phyloP scores from a whole-genome alignment of 1,140 invertebrate genomes.

The Dufourea novaeangliae region DNA sequence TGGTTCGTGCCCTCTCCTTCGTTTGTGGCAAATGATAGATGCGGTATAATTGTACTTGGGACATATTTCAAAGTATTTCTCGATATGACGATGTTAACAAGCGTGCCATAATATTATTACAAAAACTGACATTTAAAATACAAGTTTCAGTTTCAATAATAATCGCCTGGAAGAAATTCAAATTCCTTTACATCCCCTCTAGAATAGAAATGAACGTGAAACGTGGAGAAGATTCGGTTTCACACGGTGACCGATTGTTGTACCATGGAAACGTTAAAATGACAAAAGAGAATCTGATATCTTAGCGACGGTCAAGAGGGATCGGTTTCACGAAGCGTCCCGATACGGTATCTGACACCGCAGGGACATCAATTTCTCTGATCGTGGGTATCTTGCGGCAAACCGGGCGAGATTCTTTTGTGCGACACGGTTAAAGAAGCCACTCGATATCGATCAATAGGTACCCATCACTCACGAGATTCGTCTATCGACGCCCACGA shows the following conservation, averaged over 20 bases:
- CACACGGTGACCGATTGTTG: background rate
- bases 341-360: background rate
- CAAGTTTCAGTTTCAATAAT: too few species aligned
- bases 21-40: too few species aligned
- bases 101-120: too few species aligned
- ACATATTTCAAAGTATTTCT: too few species aligned
- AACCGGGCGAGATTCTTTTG: background rate
- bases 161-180: too few species aligned
- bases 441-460: constrained; percentile 1
- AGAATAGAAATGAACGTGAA: background rate
- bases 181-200: too few species aligned
- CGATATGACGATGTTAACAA: too few species aligned
- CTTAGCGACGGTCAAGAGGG: background rate
- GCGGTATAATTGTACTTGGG: too few species aligned
- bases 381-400: background rate
- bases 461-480: constrained; percentile 1
- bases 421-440: too few species aligned
- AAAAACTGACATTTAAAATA: too few species aligned
- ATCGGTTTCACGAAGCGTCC: background rate
- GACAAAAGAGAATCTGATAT: background rate
- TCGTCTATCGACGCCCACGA: constrained; percentile 1
- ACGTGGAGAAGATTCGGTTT: background rate
- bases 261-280: background rate
- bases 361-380: background rate
- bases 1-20: too few species aligned